Conservation (phyloP, 2,113 vertebrate genomes). For the Hippocampus guttulatus region DNA sequence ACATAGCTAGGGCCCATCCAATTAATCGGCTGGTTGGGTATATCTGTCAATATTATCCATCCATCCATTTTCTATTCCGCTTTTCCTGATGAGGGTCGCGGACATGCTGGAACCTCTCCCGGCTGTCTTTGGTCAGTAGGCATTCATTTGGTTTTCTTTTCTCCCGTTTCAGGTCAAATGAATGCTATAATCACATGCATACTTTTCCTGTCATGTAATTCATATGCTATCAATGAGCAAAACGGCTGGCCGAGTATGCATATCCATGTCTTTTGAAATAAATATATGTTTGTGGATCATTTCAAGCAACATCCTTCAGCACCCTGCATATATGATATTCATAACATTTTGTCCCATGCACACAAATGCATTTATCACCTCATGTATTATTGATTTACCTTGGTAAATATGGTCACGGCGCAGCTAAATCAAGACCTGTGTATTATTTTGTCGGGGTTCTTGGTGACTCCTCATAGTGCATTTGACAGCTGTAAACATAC, state of each 20-base stretch:
- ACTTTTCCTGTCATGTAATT: neutral
- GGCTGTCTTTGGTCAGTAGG: no score
- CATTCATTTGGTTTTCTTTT: no score
- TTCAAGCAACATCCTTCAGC: neutral
- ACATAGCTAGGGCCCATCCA: no score
- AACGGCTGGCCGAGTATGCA: neutral
- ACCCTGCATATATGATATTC: slow-evolving; percentile 4
- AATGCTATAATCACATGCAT: neutral
- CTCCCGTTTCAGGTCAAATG: neutral
- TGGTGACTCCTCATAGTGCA: slow-evolving; percentile 42
- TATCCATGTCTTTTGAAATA: neutral
- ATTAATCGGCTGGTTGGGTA: no score
- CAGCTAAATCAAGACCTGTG: slow-evolving; percentile 12
- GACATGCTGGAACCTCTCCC: no score
- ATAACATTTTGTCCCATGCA: slow-evolving; percentile 20
- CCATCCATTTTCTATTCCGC: no score
- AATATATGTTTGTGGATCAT: neutral
- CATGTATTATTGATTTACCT: slow-evolving; percentile 56
- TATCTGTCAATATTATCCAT: no score
- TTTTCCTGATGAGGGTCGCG: no score
- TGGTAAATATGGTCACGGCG: slow-evolving; percentile 41
- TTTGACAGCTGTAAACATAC: slow-evolving; percentile 66
- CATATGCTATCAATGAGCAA: neutral
- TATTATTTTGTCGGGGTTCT: slow-evolving; percentile 32
- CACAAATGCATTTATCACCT: slow-evolving; percentile 33